These are phyloP conservation scores for Theretra japonica DNA, from an alignment of 2,888 invertebrate species.

Conservation along the genomic window DNA sequence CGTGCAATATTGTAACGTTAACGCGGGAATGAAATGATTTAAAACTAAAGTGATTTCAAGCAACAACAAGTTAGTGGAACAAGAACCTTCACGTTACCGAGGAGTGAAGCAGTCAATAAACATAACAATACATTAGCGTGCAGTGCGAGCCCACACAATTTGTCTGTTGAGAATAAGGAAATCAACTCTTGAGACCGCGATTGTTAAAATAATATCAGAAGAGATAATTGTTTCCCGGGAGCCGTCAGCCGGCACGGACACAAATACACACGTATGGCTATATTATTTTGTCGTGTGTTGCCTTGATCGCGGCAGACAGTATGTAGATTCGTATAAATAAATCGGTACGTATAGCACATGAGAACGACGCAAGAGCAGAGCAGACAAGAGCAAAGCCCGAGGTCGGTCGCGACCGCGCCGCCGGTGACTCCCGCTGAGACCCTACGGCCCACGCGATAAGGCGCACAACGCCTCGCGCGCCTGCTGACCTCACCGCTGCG, in stretches of 20 bases:
- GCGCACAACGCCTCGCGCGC: conserved; percentile 74
- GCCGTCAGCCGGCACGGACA: conserved; percentile 21
- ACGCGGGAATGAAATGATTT: not conserved
- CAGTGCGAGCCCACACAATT: not conserved
- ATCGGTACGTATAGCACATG: conserved; percentile 39
- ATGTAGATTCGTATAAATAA: conserved; percentile 28
- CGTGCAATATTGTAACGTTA: not conserved
- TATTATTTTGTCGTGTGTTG: conserved; percentile 28
- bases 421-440: conserved; percentile 59
- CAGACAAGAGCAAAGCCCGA: conserved; percentile 67
- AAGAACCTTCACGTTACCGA: not conserved
- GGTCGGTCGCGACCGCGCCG: conserved; percentile 67
- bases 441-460: conserved; percentile 78
- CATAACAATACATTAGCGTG: not conserved
- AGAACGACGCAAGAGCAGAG: conserved; percentile 79
- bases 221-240: conserved; percentile 25
- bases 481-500: conserved; percentile 78
- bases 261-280: conserved; percentile 24
- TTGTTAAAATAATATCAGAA: conserved; percentile 19
- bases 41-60: not conserved
- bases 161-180: conserved; percentile 11
- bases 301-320: conserved; percentile 27
- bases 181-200: conserved; percentile 14
- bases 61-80: not conserved
- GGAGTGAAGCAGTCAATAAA: not conserved